Base-by-base conservation (phyloP, 2,888 invertebrate genomes). In the Bedellia somnulentella region DNA sequence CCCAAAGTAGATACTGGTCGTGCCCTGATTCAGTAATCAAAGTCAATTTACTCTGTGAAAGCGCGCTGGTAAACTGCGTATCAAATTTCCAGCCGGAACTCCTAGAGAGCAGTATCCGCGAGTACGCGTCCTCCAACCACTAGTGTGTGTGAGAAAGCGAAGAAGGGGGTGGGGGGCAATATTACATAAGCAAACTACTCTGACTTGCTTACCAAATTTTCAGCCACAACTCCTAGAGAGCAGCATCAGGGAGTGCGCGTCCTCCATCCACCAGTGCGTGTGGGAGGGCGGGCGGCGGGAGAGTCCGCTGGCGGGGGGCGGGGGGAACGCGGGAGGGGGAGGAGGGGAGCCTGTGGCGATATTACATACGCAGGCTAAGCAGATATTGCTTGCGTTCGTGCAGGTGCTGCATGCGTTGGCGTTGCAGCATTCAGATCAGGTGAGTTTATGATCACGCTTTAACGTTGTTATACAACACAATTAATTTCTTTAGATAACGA, bases 371-470 rank as follows among this genome's bases (percentile, higher is more conserved):
- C 50, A 57, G 57, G 52, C 81, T 29, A 85, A 86, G 44, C 80
- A 80, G 36, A 79, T 85, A 32, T 62, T 89, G 23, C 61, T 77
- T 3, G 77, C 81, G 1, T 85, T 80, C 43, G 81, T 82, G 31
- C 71, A 80, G 33, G 88, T 88, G 34, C 68, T 94, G 38, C 81
- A 84, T 37, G 62, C 92, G 8, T 21, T 21, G 31, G 89, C 90
- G 1, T 81, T 83, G 37, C 79, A 80, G 39, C 81, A 83, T 18
- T 83, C 83, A 37, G 86, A 87, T 35, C 80, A 81, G 59, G 83
- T 66, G 39, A 32, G 18, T 18, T 18, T 5, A 18, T 18, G n/a
- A n/a, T n/a, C n/a, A n/a, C n/a, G n/a, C n/a, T n/a, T n/a, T n/a
- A n/a, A n/a, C n/a, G n/a, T n/a, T n/a, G n/a, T n/a, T n/a, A n/a